Evolutionary conservation across 2,888 invertebrate species (phyloP).

Genomic region (Desoria tigrina): DNA sequence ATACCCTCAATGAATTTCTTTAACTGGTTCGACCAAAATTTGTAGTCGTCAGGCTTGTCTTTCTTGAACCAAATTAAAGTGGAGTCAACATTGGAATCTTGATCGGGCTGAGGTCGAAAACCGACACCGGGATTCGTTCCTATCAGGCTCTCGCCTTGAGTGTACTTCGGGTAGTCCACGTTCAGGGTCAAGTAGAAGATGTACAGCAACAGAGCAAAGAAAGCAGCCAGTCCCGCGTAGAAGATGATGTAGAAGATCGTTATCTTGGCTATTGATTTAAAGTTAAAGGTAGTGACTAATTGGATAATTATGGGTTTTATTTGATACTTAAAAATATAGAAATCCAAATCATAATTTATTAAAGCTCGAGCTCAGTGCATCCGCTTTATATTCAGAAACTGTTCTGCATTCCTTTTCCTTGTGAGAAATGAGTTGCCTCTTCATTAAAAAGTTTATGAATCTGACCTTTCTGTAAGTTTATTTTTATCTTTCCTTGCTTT

Average conservation of each 20-base stretch:
- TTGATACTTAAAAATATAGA: too few relatives aligned
- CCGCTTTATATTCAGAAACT: too few relatives aligned
- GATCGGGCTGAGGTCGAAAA: slow-evolving; percentile 84
- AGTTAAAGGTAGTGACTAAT: too few relatives aligned
- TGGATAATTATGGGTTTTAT: too few relatives aligned
- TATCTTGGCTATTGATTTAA: slow-evolving; percentile 89
- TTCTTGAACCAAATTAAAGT: slow-evolving; percentile 93
- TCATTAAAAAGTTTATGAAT: too few relatives aligned
- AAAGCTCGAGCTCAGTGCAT: too few relatives aligned
- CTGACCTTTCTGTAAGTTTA: too few relatives aligned
- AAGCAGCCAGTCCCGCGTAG: slow-evolving; percentile 86
- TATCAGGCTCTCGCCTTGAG: slow-evolving; percentile 79
- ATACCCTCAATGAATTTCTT: slow-evolving; percentile 73
- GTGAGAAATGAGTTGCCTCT: too few relatives aligned
- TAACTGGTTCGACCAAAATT: slow-evolving; percentile 77
- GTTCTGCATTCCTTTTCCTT: too few relatives aligned
- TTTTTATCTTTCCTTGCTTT: too few relatives aligned
- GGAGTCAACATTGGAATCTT: slow-evolving; percentile 88
- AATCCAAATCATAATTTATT: too few relatives aligned
- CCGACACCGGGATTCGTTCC: slow-evolving; percentile 75
- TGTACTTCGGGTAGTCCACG: slow-evolving; percentile 83
- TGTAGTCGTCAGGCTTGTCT: slow-evolving; percentile 73
- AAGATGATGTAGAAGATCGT: slow-evolving; percentile 93
- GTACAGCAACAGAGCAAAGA: slow-evolving; percentile 91
- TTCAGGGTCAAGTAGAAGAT: slow-evolving; percentile 93